Conservation (phyloP, 2,113 vertebrate genomes). For the Acrocephalus kingi region DNA sequence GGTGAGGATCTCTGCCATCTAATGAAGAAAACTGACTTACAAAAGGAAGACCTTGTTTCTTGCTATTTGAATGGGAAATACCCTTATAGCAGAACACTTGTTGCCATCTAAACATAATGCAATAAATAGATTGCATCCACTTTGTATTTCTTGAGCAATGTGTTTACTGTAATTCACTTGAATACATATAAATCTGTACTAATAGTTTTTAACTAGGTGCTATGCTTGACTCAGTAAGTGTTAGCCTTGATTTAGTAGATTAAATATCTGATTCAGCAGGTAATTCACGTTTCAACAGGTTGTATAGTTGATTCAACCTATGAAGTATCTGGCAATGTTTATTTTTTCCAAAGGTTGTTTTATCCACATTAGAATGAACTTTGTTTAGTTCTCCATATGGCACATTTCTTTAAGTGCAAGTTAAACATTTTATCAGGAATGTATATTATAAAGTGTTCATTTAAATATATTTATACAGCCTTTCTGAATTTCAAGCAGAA, state of each 20-base stretch:
- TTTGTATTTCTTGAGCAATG: background rate
- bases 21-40: background rate
- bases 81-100: background rate
- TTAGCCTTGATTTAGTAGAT: constrained; percentile 32
- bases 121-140: background rate
- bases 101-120: background rate
- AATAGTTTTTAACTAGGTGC: background rate
- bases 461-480: background rate
- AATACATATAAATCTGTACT: background rate
- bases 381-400: constrained; percentile 7
- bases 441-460: background rate
- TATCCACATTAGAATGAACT: constrained; percentile 46
- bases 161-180: background rate
- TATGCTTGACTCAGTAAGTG: background rate
- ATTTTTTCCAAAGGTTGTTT: constrained; percentile 60
- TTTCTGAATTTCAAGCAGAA: background rate
- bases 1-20: background rate
- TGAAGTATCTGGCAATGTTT: constrained; percentile 47
- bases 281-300: constrained; percentile 65
- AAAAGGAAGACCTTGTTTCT: background rate
- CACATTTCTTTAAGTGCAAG: constrained; percentile 37
- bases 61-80: constrained; percentile 4
- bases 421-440: constrained; percentile 14
- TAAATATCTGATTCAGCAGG: constrained; percentile 57
- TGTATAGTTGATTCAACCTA: background rate